These are phyloP conservation scores for Coranthus polyacanthus DNA, from an alignment of 2,797 vertebrate species.

Conservation along the genomic window DNA sequence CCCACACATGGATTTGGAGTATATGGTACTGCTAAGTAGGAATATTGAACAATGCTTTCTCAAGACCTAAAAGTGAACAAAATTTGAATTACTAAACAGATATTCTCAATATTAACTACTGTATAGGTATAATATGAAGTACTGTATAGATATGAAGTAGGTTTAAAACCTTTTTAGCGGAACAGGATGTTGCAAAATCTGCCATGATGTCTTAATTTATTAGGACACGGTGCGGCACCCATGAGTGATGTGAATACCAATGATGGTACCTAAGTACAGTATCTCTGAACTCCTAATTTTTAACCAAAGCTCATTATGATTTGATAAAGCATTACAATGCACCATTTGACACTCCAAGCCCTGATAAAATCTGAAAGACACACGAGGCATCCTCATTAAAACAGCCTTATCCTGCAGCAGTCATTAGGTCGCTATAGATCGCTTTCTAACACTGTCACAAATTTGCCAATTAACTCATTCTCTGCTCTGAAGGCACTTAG, in stretches of 20 bases:
- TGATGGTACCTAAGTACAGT: neutral
- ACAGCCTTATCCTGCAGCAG: conserved; percentile 2
- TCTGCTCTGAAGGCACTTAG: conserved; percentile 2
- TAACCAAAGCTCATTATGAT: conserved; percentile 16
- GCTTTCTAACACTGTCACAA: conserved; percentile 19
- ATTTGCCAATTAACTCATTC: conserved; percentile 44
- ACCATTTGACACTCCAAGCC: conserved; percentile 3
- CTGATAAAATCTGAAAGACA: conserved; percentile 17
- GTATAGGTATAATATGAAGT: too few species aligned
- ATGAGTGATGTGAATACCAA: conserved; percentile 14
- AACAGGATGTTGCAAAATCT: neutral
- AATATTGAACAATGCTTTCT: too few species aligned
- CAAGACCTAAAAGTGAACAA: too few species aligned
- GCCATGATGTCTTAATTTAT: neutral
- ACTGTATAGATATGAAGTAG: neutral
- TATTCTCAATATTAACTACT: conserved; percentile 11
- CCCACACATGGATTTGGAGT: conserved; percentile 18
- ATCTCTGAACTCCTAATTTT: conserved; percentile 11
- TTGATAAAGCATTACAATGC: conserved; percentile 27
- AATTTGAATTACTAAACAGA: too few species aligned
- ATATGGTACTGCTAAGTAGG: too few species aligned
- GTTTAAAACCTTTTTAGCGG: neutral
- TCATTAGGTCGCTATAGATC: conserved; percentile 34
- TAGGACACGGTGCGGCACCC: neutral
- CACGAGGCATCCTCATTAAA: conserved; percentile 43